phyloP scores from a whole-genome alignment of 1,140 invertebrate genomes.

The Hylaeus volcanicus region DNA sequence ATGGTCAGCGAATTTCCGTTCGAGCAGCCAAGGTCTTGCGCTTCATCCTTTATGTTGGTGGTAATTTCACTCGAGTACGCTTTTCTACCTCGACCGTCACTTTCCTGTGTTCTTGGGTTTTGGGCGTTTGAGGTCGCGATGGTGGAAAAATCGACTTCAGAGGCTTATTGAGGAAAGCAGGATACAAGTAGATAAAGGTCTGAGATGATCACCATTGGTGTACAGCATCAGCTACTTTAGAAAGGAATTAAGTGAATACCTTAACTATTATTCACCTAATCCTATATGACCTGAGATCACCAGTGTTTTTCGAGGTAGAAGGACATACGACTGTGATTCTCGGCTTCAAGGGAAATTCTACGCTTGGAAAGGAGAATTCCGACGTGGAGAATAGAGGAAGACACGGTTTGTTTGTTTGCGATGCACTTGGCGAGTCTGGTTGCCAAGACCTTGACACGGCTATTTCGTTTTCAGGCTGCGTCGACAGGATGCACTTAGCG shows the following conservation, averaged over 20 bases:
- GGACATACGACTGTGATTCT: background rate
- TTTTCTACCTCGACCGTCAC: background rate
- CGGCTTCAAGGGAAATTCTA: slow-evolving; percentile 3
- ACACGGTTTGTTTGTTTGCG: slow-evolving; percentile 32
- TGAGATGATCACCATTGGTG: no score
- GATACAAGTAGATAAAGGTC: no score
- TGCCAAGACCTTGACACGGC: slow-evolving; percentile 60
- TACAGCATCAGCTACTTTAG: no score
- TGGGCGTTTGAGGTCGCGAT: no score
- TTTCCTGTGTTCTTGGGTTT: background rate
- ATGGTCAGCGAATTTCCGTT: background rate
- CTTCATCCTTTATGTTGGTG: no score
- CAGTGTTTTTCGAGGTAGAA: background rate
- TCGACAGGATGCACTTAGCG: slow-evolving; percentile 14
- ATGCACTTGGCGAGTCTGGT: slow-evolving; percentile 46
- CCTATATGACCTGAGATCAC: background rate
- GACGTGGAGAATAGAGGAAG: background rate
- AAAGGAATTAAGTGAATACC: no score
- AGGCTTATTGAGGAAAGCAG: no score
- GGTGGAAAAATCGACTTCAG: no score
- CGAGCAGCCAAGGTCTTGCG: background rate
- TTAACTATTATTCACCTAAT: no score
- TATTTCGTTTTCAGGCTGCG: slow-evolving; percentile 64
- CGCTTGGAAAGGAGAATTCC: background rate
- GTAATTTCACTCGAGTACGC: no score